Evolutionary conservation across 2,113 vertebrate genomes (phyloP).

Genomic region (Myrmecophaga tridactyla): DNA sequence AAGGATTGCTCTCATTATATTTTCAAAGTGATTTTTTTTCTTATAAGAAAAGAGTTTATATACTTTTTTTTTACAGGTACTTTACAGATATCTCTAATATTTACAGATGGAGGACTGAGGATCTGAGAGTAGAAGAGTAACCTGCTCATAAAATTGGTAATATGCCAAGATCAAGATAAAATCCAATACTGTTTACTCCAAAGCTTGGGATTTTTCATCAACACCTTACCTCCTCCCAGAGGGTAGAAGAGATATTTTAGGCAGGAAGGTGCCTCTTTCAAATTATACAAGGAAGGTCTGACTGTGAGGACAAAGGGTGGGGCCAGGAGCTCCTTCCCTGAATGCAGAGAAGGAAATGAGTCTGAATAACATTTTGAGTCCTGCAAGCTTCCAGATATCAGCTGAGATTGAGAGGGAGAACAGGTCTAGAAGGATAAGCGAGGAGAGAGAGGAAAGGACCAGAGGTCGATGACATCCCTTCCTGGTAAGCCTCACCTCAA

Average conservation of each 20-base stretch:
- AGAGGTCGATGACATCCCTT: background rate
- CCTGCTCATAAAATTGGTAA: background rate
- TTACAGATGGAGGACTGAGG: background rate
- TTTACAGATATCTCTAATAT: background rate
- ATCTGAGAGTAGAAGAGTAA: background rate
- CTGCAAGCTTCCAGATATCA: background rate
- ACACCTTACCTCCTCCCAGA: background rate
- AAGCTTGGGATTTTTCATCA: background rate
- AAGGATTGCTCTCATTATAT: background rate
- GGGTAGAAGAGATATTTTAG: background rate
- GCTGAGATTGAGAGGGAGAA: background rate
- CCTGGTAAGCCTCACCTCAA: background rate
- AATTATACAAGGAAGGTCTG: background rate
- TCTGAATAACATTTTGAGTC: background rate
- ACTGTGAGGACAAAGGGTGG: background rate
- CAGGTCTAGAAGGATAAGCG: background rate
- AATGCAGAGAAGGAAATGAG: conserved; percentile 24
- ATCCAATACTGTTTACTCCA: background rate
- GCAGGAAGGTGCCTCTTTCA: background rate
- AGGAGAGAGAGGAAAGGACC: background rate
- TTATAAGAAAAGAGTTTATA: background rate
- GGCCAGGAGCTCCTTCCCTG: background rate
- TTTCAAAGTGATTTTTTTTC: background rate
- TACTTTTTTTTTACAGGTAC: background rate
- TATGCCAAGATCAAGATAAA: background rate